Base-by-base conservation (phyloP, 1,140 invertebrate genomes). In the Penaeus vannamei region DNA sequence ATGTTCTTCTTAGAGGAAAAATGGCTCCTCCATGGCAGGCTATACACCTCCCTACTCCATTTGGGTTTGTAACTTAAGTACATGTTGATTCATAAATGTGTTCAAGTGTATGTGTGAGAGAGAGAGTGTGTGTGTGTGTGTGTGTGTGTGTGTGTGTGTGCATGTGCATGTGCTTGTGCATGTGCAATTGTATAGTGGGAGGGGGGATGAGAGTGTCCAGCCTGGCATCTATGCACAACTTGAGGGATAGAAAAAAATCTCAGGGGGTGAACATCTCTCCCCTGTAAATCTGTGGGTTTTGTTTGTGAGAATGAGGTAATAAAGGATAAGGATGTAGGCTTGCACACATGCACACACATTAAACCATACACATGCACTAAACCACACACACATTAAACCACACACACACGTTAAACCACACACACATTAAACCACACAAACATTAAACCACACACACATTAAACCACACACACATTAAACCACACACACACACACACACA, bases 21-120 rank as follows among this genome's bases (percentile, higher is more conserved):
- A 95, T 98, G 92, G 92, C 96, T 85, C 97, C 97, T 2, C 98
- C 98, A 0, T 99, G 97, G 96, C 96, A 97, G 91, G 97, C 97
- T 7, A 93, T 98, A 60, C 98, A 99, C 93, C 94, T 99, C 91
- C 98, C 98, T 2, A 95, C 96, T 59, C 95, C 97, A 26, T 97
- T 96, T 93, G 94, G 95, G 82, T 93, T 90, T 91, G 91, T 90
- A 84, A 26, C 26, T 77, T 22, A 81, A 69, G 59, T 64, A 20
- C 29, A 19, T 32, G 12, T 62, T 61, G 61, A 22, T 72, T 66
- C 26, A 66, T 66, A 23, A 23, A 66, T 66, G 26, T 66, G 26
- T 66, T 19, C n/a, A 64, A 19, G n/a, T 64, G n/a, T 64, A 64
- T 64, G n/a, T 64, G n/a, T 64, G n/a, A 19, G n/a, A 19, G n/a